A percentile compares a stretch with the other conserved stretches of the same genome.
These are phyloP conservation scores for Empidonax alnorum DNA, from an alignment of 2,113 vertebrate genomes.

Conservation along the genomic window DNA sequence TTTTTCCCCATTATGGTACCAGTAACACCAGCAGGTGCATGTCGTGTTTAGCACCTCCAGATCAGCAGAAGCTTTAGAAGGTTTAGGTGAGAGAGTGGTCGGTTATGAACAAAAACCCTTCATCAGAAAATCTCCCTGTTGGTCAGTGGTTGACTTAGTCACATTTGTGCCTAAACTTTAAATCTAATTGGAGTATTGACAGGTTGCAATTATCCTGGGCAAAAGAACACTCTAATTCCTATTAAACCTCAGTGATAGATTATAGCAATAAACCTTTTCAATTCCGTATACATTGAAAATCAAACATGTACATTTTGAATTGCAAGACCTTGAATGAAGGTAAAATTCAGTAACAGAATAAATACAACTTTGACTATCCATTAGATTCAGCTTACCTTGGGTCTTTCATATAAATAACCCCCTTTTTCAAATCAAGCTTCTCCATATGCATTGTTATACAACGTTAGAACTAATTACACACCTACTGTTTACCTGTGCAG, in stretches of 20 bases:
- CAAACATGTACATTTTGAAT: neutral
- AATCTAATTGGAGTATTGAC: neutral
- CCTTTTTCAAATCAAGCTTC: neutral
- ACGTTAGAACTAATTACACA: neutral
- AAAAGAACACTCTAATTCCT: neutral
- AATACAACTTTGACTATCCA: neutral
- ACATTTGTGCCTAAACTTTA: neutral
- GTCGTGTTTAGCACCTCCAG: neutral
- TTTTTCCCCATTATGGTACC: neutral
- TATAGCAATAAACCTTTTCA: neutral
- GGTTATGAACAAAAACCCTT: neutral
- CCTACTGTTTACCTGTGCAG: neutral
- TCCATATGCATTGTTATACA: neutral
- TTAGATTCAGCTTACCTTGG: neutral
- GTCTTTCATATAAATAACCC: neutral
- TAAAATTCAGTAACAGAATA: neutral
- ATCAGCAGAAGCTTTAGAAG: neutral
- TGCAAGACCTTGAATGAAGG: neutral
- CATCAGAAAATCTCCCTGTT: neutral
- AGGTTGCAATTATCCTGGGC: neutral
- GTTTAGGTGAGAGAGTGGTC: neutral
- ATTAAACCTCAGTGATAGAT: neutral
- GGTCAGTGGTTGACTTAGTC: neutral
- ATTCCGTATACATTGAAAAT: neutral
- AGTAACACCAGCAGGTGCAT: neutral